A percentile compares a stretch with the other conserved stretches of the same genome.
phyloP scores from a whole-genome alignment of 1,140 invertebrate genomes.

The Zaprionus camerounensis region DNA sequence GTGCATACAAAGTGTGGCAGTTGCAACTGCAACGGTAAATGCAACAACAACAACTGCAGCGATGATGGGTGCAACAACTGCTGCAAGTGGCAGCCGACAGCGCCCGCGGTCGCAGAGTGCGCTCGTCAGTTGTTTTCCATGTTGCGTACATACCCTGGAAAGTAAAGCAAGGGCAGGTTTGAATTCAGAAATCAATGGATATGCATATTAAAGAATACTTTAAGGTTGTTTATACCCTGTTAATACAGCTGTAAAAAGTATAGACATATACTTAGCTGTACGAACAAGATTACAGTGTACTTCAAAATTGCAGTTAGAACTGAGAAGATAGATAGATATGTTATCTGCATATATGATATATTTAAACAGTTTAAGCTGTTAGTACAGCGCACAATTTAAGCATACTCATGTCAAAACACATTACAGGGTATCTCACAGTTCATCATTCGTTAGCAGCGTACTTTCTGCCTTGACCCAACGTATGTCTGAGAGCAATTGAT shows the following conservation, averaged over 20 bases:
- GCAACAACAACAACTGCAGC: constrained; percentile 1
- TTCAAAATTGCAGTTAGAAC: too few relatives aligned
- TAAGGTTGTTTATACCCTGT: not conserved
- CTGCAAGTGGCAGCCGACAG: constrained; percentile 22
- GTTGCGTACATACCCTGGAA: not conserved
- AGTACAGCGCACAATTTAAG: not conserved
- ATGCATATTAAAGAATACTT: too few relatives aligned
- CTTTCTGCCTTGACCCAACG: not conserved
- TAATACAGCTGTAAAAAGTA: too few relatives aligned
- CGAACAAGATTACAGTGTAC: too few relatives aligned
- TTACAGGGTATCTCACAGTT: not conserved
- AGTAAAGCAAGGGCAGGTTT: not conserved
- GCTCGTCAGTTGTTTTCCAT: constrained; percentile 27
- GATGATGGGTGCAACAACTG: not conserved
- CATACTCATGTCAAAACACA: not conserved
- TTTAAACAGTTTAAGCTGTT: too few relatives aligned
- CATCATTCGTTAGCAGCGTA: not conserved
- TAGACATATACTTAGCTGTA: too few relatives aligned
- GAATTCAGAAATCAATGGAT: not conserved
- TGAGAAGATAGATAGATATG: too few relatives aligned
- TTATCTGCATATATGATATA: too few relatives aligned
- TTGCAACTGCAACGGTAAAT: constrained; percentile 14
- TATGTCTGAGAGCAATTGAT: constrained; percentile 21
- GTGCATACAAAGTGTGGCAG: constrained; percentile 41
- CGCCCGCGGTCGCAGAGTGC: constrained; percentile 4